phyloP scores from a whole-genome alignment of 2,888 invertebrate species.

The Hermodice carunculata region DNA sequence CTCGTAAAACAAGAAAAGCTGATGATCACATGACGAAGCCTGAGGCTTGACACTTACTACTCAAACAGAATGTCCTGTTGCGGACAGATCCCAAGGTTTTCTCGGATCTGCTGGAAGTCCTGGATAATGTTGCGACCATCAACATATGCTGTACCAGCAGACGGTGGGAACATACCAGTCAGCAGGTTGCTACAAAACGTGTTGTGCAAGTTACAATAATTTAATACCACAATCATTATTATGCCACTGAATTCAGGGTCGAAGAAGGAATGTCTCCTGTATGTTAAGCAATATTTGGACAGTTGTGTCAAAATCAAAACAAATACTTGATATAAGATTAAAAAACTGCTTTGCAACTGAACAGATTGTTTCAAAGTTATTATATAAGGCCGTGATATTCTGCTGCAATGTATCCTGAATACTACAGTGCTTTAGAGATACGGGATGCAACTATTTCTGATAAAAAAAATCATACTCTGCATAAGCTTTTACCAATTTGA shows the following conservation, averaged over 20 bases:
- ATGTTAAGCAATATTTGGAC: neutral
- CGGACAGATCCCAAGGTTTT: constrained; percentile 69
- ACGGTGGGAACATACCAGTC: constrained; percentile 57
- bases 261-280: neutral
- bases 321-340: neutral
- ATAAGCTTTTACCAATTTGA: too few relatives aligned
- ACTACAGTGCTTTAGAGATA: too few relatives aligned
- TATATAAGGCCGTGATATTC: too few relatives aligned
- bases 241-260: neutral
- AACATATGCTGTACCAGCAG: constrained; percentile 45
- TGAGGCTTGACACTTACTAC: constrained; percentile 54
- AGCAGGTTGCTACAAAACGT: constrained; percentile 58
- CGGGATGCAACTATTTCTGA: too few relatives aligned
- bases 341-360: too few relatives aligned
- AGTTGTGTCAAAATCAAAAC: neutral
- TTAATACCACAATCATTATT: neutral
- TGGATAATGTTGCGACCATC: constrained; percentile 46
- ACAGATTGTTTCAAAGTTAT: too few relatives aligned
- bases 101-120: constrained; percentile 47
- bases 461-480: too few relatives aligned
- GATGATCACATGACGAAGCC: too few relatives aligned
- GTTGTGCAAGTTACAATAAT: neutral
- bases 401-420: too few relatives aligned
- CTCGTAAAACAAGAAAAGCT: too few relatives aligned
- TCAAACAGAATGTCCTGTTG: constrained; percentile 70